phyloP scores from a whole-genome alignment of 2,113 vertebrate genomes.

The Bubalus kerabau region DNA sequence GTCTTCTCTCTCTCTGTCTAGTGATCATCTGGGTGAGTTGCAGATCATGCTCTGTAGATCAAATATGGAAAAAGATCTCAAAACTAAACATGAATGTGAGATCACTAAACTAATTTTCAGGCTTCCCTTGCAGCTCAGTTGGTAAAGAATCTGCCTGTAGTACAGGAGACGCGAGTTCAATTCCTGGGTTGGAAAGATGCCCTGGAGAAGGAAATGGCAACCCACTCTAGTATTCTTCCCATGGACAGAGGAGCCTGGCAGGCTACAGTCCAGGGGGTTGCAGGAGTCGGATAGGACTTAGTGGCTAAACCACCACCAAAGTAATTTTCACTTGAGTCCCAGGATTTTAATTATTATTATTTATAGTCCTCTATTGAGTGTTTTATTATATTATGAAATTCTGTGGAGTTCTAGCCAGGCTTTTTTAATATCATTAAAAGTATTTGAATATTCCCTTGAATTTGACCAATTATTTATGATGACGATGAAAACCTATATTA shows the following conservation, averaged over 20 bases:
- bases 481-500: neutral
- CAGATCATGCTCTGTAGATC: neutral
- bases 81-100: constrained; percentile 1
- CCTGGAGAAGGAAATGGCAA: neutral
- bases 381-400: constrained; percentile 43
- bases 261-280: neutral
- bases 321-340: neutral
- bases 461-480: neutral
- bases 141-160: neutral
- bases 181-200: neutral
- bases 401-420: neutral
- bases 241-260: neutral
- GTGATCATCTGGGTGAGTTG: neutral
- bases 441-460: neutral
- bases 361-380: constrained; percentile 18
- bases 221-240: neutral
- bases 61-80: neutral
- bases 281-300: neutral
- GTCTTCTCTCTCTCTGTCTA: neutral
- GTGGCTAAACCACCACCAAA: neutral
- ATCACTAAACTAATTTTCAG: neutral
- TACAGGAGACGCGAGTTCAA: neutral
- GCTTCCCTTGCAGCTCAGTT: neutral
- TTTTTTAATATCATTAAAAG: constrained; percentile 3
- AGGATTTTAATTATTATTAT: constrained; percentile 51